Conservation (phyloP, 2,797 vertebrate genomes). For the Microctenopoma lineatum region DNA sequence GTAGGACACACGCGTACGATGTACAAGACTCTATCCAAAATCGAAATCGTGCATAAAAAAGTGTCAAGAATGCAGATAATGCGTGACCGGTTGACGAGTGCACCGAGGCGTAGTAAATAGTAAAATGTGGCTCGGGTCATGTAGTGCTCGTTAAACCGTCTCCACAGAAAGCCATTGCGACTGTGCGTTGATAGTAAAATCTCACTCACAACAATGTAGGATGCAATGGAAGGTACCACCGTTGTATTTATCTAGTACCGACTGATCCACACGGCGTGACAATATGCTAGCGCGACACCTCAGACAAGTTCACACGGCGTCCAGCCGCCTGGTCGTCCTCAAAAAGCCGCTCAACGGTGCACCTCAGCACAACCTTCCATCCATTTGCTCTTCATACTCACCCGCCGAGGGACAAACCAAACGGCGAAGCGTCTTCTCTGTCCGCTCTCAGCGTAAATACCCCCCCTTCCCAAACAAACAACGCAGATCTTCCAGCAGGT, state of each 20-base stretch:
- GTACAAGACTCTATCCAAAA: not conserved
- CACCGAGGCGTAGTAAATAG: conserved; percentile 33
- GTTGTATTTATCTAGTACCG: conserved; percentile 16
- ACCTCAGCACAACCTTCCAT: conserved; percentile 65
- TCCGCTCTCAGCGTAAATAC: conserved; percentile 33
- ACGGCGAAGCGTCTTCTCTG: conserved; percentile 37
- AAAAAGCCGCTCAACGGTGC: conserved; percentile 3
- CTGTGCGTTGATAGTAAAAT: conserved; percentile 69
- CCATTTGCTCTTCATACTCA: conserved; percentile 52
- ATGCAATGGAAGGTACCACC: conserved; percentile 63
- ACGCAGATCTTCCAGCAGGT: conserved; percentile 57
- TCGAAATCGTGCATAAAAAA: not conserved
- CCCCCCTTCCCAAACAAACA: conserved; percentile 9
- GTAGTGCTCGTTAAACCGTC: conserved; percentile 46
- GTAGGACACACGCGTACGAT: no score
- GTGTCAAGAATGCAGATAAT: not conserved
- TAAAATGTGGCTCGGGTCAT: conserved; percentile 36
- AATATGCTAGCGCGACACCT: conserved; percentile 23
- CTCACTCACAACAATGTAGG: conserved; percentile 71
- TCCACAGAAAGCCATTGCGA: conserved; percentile 56
- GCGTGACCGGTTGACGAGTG: not conserved
- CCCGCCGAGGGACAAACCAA: conserved; percentile 60
- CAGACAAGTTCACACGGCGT: conserved; percentile 47
- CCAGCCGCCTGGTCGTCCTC: conserved; percentile 3
- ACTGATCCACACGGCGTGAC: conserved; percentile 25